Conservation (phyloP, 2,797 vertebrate species). For the Scyliorhinus canicula region DNA sequence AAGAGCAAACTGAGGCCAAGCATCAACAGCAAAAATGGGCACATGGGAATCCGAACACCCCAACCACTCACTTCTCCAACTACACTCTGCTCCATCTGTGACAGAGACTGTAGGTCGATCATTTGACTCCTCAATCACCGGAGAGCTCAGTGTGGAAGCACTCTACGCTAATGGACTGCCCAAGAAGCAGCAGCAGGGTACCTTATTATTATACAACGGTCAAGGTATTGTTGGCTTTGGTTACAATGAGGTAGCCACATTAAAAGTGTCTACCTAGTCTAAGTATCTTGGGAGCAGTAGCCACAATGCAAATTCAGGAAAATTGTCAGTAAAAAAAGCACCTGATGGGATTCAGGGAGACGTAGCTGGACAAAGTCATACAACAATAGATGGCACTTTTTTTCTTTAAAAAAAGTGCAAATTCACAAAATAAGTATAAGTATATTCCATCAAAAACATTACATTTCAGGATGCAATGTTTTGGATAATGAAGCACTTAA, state of each 20-base stretch:
- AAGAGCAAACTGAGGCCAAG: no score
- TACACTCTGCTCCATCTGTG: no score
- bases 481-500: neutral
- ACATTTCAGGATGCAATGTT: neutral
- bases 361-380: neutral
- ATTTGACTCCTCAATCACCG: no score
- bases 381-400: neutral
- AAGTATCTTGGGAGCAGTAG: neutral
- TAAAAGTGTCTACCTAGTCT: neutral
- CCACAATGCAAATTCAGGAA: neutral
- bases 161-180: no score
- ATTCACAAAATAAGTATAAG: neutral
- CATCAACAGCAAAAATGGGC: no score
- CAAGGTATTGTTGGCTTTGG: neutral
- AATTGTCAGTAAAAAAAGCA: neutral
- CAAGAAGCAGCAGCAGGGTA: no score
- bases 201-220: neutral
- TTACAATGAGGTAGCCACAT: neutral
- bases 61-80: no score
- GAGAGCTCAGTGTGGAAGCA: no score
- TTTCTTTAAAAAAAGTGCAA: neutral
- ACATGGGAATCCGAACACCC: no score
- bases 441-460: neutral
- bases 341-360: neutral
- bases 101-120: no score